Base-by-base conservation (phyloP, 2,888 invertebrate species). In the Melinopterus prodromus region DNA sequence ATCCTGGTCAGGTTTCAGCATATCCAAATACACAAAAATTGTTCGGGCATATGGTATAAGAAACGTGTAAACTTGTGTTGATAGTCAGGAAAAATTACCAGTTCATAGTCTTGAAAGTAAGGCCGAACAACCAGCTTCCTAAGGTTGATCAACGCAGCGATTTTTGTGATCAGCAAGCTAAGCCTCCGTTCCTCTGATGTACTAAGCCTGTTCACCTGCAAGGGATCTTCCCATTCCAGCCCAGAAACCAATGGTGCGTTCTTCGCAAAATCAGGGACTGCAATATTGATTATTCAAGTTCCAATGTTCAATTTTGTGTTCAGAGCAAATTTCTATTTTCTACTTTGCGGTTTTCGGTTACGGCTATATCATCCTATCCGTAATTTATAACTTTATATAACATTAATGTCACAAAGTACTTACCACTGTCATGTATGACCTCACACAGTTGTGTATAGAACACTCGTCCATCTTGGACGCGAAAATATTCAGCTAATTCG, bases 401-500 rank as follows among this genome's bases (percentile, higher is more conserved):
- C 26, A 26, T 26, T 26, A 26, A 16, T 7, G 15, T 2, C 7
- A n/a, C 37, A 38, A 36, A 15, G 15, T 75, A 70, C 85, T 85
- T 87, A 94, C 94, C 92, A 89, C 92, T 93, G 36, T 93, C 92
- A 82, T 94, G 93, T 81, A 95, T 93, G 82, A 95, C 92, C 87
- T 93, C 92, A 86, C 95, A 95, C 82, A 96, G 92, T 89, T 95
- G 95, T 3, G 92, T 92, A 88, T 96, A 96, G 79, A 93, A 91
- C 78, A 96, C 92, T 83, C 95, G 92, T 80, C 96, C 95, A 90
- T 96, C 95, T 83, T 93, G 93, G n/a, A 94, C 92, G 71, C 94
- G 92, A 90, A 95, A 96, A 90, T 95, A 95, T 89, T 95, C 94
- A 0, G 94, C 92, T 12, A 96, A 88, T 87, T 95, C 94, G 6